Conservation (phyloP, 2,888 invertebrate genomes). For the Bhutanitis thaidina region DNA sequence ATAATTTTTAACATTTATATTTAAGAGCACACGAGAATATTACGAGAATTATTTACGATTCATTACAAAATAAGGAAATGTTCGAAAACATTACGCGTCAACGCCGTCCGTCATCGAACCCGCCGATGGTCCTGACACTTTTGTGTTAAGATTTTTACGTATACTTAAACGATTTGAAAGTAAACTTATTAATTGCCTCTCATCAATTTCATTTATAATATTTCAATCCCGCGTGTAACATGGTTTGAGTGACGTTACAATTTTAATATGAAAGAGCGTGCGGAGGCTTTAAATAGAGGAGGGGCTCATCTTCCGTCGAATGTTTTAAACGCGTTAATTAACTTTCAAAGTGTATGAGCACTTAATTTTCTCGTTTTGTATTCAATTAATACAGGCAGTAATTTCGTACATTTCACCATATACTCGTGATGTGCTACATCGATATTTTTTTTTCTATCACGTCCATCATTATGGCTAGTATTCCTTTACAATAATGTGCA, state of each 20-base stretch:
- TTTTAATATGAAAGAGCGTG: conserved; percentile 33
- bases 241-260: conserved; percentile 54
- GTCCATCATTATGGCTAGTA: neutral
- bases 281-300: conserved; percentile 5
- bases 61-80: too few relatives aligned
- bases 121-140: conserved; percentile 5
- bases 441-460: conserved; percentile 6
- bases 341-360: conserved; percentile 37
- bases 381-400: conserved; percentile 23
- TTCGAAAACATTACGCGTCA: too few relatives aligned
- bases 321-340: conserved; percentile 40
- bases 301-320: conserved; percentile 14
- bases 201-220: conserved; percentile 59
- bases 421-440: conserved; percentile 4
- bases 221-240: conserved; percentile 37
- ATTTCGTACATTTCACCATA: conserved; percentile 15
- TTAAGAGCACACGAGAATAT: too few relatives aligned
- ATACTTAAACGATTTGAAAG: conserved; percentile 68
- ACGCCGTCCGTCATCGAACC: neutral
- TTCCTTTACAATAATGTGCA: neutral
- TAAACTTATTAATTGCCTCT: conserved; percentile 65
- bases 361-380: conserved; percentile 37
- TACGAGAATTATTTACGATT: too few relatives aligned
- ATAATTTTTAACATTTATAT: too few relatives aligned
- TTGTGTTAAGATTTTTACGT: conserved; percentile 20